Evolutionary conservation across 1,140 invertebrate species (phyloP), one percentile per base, ranked within the genome.

Genomic region (Oedothorax gibbosus): DNA sequence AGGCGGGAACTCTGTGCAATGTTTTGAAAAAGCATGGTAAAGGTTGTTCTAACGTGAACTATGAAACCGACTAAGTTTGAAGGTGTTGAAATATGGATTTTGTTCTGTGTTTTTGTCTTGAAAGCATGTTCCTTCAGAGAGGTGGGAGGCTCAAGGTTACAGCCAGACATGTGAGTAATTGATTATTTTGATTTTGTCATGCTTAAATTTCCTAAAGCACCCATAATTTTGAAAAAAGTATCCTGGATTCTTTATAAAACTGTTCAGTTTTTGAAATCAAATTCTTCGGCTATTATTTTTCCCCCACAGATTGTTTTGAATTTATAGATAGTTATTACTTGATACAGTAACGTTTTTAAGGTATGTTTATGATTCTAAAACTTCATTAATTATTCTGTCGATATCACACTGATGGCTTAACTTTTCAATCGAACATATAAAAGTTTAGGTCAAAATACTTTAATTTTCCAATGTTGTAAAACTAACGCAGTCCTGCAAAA

Each of bases 151-250:
- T 79, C 64, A 15, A 65, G 51, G 20, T 54, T 79, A 6, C 50
- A 79, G 68, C 77, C 77, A 54, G 68, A 79, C 21, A 79, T 79
- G 77, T 79, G 53, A 79, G 77, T 79, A 79, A 21, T 68, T 7
- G 49, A 56, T 68, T 12, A 14, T 14, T 56, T 79, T 66, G 8
- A 66, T 79, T 79, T 66, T 18, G 20, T 5, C 15, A 7, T 77
- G 56, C 3, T 73, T 2, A 20, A 21, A 14, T 21, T 60, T 35
- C n/a, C 49, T 60, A 6, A 1, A 11, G 15, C 4, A 21, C 5
- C 7, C 62, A 65, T 65, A n/a, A 20, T 4, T 21, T 20, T 65
- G 21, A 5, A 10, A 20, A 20, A 65, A 15, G 15, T 20, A 65
- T 65, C 21, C 8, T 20, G n/a, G 21, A 65, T 18, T 7, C 8